Base-by-base conservation (phyloP, 1,140 invertebrate species). In the Trachymyrmex cornetzi region DNA sequence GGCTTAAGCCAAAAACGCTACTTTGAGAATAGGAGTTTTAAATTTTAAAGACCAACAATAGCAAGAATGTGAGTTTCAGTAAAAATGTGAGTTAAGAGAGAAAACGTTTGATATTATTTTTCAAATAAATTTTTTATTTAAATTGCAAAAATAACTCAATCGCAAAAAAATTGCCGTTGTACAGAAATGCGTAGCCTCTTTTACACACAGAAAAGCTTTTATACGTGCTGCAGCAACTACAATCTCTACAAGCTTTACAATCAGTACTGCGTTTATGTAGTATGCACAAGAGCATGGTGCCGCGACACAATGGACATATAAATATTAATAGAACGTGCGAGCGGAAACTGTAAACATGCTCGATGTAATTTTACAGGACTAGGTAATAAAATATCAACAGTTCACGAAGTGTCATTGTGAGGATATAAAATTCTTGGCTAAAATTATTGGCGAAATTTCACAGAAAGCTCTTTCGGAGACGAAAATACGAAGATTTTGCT, bases 321-420 rank as follows among this genome's bases (percentile, higher is more conserved):
- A 84, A 72, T 74, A 84, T 74, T 87, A 84, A 87, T 63, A 81
- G 34, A 57, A 75, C 30, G 27, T 27, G 27, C 71, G 22, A 77
- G 44, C 34, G 27, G 24, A 44, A 38, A 87, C 53, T 55, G 72
- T 85, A 87, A 85, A 87, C 64, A 87, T 27, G 27, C 22, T 64
- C 38, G 50, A 55, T 63, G 53, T 69, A 87, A 75, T 87, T 63
- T 14, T 38, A 22, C 24, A 59, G 38, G 24, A 27, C 22, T 6
- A 57, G 19, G 53, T 77, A 44, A 72, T 86, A 88, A 88, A 88
- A 88, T 86, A 79, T 50, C 14, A 44, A 63, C 24, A 57, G 14
- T 71, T 63, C 61, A 77, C 24, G 53, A 69, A 85, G 44, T 27
- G 64, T 16, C 50, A 14, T 24, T 14, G 27, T 55, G 59, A 27